These are phyloP conservation scores for Acholoe squamosa DNA, from an alignment of 2,888 invertebrate genomes.

Conservation along the genomic window DNA sequence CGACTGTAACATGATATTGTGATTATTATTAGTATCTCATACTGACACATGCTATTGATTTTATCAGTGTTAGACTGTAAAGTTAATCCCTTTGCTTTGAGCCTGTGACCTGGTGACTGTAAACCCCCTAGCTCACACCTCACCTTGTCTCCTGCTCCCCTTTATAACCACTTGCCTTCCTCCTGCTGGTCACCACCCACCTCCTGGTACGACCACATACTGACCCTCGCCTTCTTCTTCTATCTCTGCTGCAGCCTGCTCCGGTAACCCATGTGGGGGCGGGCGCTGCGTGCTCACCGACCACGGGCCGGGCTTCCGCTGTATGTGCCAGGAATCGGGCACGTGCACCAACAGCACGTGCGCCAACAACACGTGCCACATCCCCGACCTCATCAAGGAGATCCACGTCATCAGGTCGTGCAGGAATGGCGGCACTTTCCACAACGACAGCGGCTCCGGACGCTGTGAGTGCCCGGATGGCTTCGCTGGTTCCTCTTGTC, in stretches of 20 bases:
- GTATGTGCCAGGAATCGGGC: conserved; percentile 50
- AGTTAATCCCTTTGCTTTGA: too few relatives aligned
- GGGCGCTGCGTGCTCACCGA: conserved; percentile 54
- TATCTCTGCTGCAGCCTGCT: conserved; percentile 60
- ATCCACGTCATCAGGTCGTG: conserved; percentile 59
- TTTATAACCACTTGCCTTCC: not conserved
- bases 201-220: not conserved
- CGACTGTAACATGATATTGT: too few relatives aligned
- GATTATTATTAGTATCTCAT: too few relatives aligned
- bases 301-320: conserved; percentile 33
- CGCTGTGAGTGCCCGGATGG: conserved; percentile 74
- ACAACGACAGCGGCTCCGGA: conserved; percentile 8
- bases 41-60: too few relatives aligned
- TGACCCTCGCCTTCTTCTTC: conserved; percentile 6
- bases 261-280: conserved; percentile 56
- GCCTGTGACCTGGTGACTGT: not conserved
- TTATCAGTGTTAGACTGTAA: too few relatives aligned
- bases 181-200: not conserved
- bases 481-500: conserved; percentile 73
- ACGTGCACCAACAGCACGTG: conserved; percentile 49
- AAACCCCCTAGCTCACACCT: not conserved
- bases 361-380: conserved; percentile 43
- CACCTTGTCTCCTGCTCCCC: not conserved
- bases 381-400: conserved; percentile 24
- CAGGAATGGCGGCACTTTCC: conserved; percentile 66